phyloP scores from a whole-genome alignment of 2,888 invertebrate species.

The Tinea trinotella region DNA sequence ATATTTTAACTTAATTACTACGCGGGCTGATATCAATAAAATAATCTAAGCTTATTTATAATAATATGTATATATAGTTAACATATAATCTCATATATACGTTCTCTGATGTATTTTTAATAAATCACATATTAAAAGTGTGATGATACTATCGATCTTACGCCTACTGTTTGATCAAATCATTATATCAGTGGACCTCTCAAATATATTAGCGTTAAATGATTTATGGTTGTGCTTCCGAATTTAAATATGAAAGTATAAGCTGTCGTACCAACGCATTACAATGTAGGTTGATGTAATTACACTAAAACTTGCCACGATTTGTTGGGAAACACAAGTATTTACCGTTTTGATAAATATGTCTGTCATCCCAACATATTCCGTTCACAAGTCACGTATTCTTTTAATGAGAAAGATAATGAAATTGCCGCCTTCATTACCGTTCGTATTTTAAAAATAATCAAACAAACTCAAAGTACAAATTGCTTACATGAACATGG shows the following conservation, averaged over 20 bases:
- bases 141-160: slow-evolving; percentile 5
- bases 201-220: slow-evolving; percentile 11
- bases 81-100: neutral
- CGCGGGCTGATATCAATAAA: neutral
- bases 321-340: slow-evolving; percentile 4
- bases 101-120: neutral
- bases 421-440: neutral
- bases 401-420: neutral
- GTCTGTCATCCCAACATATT: slow-evolving; percentile 1
- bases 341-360: slow-evolving; percentile 14
- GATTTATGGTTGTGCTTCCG: slow-evolving; percentile 17
- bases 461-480: slow-evolving; percentile 7
- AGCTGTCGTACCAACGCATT: slow-evolving; percentile 15
- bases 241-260: slow-evolving; percentile 21
- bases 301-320: slow-evolving; percentile 11
- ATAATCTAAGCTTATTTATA: neutral
- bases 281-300: slow-evolving; percentile 12
- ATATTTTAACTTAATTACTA: neutral
- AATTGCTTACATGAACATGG: slow-evolving; percentile 6
- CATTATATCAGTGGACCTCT: slow-evolving; percentile 2
- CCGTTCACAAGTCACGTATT: slow-evolving; percentile 9
- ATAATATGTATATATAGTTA: neutral
- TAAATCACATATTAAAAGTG: neutral
- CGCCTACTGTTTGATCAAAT: neutral
- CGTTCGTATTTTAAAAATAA: slow-evolving; percentile 2